A percentile compares a stretch with the other conserved stretches of the same genome.
Conservation (phyloP, 2,113 vertebrate genomes). For the Catharus minimus region DNA sequence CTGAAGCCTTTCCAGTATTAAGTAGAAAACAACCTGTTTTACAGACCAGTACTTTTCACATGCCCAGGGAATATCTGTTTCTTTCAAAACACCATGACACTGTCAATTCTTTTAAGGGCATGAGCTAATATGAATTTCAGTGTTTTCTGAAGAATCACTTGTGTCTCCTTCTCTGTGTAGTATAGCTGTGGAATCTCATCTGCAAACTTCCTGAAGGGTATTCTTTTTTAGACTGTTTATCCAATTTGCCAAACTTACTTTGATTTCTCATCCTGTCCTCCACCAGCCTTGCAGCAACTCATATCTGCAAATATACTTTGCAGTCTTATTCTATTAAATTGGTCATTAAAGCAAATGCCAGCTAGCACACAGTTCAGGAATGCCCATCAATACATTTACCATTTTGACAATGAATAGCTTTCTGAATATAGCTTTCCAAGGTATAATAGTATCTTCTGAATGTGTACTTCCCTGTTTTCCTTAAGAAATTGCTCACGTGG, state of each 20-base stretch:
- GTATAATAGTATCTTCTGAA: neutral
- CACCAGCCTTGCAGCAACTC: neutral
- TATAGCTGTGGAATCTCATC: neutral
- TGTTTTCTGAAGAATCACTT: neutral
- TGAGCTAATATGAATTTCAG: neutral
- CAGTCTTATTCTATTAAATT: neutral
- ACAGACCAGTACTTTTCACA: neutral
- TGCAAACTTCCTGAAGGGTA: neutral
- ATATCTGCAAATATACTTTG: neutral
- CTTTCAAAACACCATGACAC: neutral
- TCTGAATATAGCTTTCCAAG: neutral
- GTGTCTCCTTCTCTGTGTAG: neutral
- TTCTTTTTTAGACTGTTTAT: neutral
- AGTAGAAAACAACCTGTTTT: neutral
- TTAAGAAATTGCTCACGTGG: neutral
- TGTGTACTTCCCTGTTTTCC: neutral
- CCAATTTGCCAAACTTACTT: neutral
- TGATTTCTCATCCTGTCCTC: neutral
- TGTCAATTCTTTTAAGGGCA: neutral
- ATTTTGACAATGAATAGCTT: neutral
- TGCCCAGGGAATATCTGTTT: neutral
- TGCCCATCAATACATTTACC: neutral
- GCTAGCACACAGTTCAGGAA: neutral
- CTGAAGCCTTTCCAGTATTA: neutral
- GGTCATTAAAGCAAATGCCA: neutral